Evolutionary conservation across 1,140 invertebrate genomes (phyloP), one percentile per base, ranked within the genome.

Genomic region (Zaprionus nigranus): DNA sequence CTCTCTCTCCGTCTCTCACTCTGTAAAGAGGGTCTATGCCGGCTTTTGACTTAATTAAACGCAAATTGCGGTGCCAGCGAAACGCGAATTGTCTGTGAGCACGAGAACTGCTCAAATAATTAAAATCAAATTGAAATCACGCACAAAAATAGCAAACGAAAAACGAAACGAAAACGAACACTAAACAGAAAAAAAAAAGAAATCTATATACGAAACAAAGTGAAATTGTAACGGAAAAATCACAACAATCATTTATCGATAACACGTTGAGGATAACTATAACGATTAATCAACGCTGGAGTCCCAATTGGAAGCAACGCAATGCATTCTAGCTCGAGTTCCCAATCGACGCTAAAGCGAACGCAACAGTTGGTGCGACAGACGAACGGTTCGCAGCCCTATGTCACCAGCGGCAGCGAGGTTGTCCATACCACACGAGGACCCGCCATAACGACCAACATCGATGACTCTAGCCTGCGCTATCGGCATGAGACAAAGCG

Each of bases 401-500:
- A 82, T 24, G 63, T 86, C 20, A 90, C 58, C 70, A 75, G 86
- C 22, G 86, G 85, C 46, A 76, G 71, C 58, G 83, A 91, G 46
- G 78, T 91, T 64, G 78, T 90, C 13, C 82, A 86, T 51, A 82
- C 70, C 22, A 90, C 94, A 58, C 94, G 94, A 59, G 94, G 94
- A 11, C 94, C 94, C 1, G 93, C 94, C 2, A 95, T 95, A 54
- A 94, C 94, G 17, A 95, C 94, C 56, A 94, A 94, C 54, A 83
- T 93, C 28, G 92, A 93, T 70, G 91, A 92, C 76, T 79, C 78
- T 1, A 90, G 70, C 59, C 58, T 92, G 20, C 78, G 80, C 22
- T 93, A 91, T 66, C 81, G 91, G 0, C 92, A 92, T 20, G 88
- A 93, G 71, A 88, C 90, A 7, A 92, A 91, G 36, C 82, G 90